Percentiles rank a stretch among this genome's conserved stretches.
phyloP scores from a whole-genome alignment of 2,797 vertebrate species.

The Champsocephalus esox region DNA sequence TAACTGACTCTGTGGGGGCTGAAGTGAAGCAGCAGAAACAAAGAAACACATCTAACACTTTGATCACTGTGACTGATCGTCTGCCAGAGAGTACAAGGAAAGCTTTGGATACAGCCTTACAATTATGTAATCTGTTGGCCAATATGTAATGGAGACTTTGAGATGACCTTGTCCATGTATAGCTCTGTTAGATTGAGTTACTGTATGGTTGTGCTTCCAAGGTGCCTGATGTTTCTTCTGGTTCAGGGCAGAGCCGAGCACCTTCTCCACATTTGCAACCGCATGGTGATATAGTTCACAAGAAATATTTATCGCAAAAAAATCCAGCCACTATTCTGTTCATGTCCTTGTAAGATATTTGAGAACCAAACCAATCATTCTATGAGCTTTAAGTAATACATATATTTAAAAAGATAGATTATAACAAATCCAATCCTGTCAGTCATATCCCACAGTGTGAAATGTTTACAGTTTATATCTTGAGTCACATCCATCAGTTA shows the following conservation, averaged over 20 bases:
- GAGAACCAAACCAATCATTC: neutral
- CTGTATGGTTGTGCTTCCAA: constrained; percentile 29
- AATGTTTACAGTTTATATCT: constrained; percentile 12
- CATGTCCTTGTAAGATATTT: neutral
- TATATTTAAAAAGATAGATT: constrained; percentile 13
- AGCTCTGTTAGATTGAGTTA: constrained; percentile 45
- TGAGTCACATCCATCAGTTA: constrained; percentile 3
- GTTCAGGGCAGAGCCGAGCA: constrained; percentile 21
- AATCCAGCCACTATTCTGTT: neutral
- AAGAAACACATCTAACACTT: constrained; percentile 76
- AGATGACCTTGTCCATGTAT: constrained; percentile 62
- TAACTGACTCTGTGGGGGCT: constrained; percentile 80
- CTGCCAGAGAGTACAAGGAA: constrained; percentile 71
- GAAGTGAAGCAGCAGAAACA: constrained; percentile 76
- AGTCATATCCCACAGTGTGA: constrained; percentile 12
- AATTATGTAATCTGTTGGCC: constrained; percentile 73
- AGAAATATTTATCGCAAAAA: neutral
- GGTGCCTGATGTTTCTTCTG: constrained; percentile 38
- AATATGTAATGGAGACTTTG: constrained; percentile 69
- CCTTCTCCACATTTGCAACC: constrained; percentile 6
- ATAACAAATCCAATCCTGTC: constrained; percentile 9
- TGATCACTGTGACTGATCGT: constrained; percentile 79
- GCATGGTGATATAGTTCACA: neutral
- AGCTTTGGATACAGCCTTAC: constrained; percentile 67
- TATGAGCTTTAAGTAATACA: neutral